These are phyloP conservation scores for Machaerirhynchus nigripectus DNA, from an alignment of 2,113 vertebrate genomes.

Conservation along the genomic window DNA sequence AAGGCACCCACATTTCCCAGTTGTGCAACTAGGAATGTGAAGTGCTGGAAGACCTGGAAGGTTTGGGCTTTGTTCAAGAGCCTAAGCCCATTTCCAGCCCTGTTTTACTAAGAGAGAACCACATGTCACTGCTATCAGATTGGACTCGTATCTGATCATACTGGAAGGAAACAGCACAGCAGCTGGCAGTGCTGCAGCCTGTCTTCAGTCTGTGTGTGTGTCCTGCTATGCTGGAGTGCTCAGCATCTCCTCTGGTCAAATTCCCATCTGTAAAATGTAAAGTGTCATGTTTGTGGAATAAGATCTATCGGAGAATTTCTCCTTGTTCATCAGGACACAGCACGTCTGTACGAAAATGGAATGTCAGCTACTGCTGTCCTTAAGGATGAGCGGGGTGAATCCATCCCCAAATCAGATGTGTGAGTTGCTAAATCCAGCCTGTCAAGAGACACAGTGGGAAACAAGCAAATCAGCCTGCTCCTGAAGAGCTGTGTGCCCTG, in stretches of 20 bases:
- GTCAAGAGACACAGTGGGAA: neutral
- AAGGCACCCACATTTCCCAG: neutral
- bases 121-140: neutral
- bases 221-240: neutral
- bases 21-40: neutral
- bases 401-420: neutral
- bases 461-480: neutral
- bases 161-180: neutral
- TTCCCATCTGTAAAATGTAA: neutral
- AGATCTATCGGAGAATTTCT: neutral
- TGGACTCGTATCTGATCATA: neutral
- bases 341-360: neutral
- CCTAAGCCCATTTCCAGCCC: neutral
- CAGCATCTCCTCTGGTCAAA: neutral
- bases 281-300: neutral
- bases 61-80: neutral
- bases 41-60: neutral
- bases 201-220: neutral
- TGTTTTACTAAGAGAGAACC: neutral
- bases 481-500: neutral
- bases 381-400: neutral
- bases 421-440: neutral
- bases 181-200: neutral
- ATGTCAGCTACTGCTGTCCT: neutral
- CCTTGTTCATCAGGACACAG: neutral